Conservation (phyloP, 2,113 vertebrate species). For the Callopanchax toddi region DNA sequence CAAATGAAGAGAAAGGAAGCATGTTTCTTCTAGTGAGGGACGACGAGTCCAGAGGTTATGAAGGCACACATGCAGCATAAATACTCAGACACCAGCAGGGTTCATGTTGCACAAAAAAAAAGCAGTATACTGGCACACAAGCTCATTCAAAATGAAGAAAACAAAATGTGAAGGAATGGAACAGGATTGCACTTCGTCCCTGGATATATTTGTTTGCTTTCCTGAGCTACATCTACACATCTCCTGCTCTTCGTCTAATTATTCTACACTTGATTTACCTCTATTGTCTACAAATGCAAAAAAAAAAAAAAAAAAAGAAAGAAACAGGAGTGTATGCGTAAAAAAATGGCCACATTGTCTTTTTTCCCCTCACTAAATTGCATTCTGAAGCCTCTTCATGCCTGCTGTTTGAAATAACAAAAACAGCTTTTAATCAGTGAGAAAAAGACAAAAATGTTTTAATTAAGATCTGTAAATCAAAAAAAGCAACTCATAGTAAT, state of each 20-base stretch:
- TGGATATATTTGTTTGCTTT: constrained; percentile 40
- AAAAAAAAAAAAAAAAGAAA: background rate
- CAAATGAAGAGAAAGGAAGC: no score
- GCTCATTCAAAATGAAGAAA: constrained; percentile 14
- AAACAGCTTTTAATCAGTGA: background rate
- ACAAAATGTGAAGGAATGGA: constrained; percentile 14
- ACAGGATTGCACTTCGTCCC: constrained; percentile 73
- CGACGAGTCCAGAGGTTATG: constrained; percentile 4
- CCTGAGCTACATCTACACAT: constrained; percentile 56
- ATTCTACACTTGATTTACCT: constrained; percentile 26
- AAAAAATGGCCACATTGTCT: constrained; percentile 23
- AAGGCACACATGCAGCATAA: constrained; percentile 40
- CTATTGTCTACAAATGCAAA: constrained; percentile 13
- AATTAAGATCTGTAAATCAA: constrained; percentile 4
- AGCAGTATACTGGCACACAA: constrained; percentile 3
- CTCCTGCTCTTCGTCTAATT: constrained; percentile 21
- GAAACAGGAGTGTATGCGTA: constrained; percentile 1
- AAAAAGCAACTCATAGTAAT: background rate
- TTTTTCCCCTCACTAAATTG: no score
- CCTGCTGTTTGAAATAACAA: background rate
- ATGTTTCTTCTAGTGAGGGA: background rate
- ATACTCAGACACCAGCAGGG: constrained; percentile 21
- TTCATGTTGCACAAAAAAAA: constrained; percentile 28
- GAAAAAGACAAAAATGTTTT: constrained; percentile 4
- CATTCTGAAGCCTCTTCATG: no score